Percentiles rank a stretch among this genome's conserved stretches.
These are phyloP conservation scores for Lepidocolaptes lacrymiger DNA, from an alignment of 2,797 vertebrate species.

Conservation along the genomic window DNA sequence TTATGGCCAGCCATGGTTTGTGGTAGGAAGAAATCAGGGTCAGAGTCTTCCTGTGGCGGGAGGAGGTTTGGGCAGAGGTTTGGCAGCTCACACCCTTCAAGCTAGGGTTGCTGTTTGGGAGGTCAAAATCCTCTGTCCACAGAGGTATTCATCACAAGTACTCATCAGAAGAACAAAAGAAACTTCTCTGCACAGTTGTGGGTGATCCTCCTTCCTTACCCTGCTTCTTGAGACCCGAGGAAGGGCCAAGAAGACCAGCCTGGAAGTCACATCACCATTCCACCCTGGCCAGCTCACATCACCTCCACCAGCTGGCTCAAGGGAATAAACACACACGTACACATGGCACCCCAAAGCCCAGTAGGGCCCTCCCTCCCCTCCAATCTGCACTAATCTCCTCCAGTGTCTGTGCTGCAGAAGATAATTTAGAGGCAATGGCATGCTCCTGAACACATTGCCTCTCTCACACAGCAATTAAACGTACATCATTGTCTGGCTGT, in stretches of 20 bases:
- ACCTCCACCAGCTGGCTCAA: background rate
- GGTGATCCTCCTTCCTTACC: rapidly evolving
- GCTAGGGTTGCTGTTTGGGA: background rate
- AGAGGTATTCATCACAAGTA: background rate
- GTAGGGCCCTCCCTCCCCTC: background rate
- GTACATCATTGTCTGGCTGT: conserved; percentile 41
- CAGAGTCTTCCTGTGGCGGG: background rate
- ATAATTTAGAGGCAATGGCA: conserved; percentile 29
- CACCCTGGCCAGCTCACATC: background rate
- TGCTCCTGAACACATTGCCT: background rate
- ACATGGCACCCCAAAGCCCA: background rate
- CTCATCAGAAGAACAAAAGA: background rate
- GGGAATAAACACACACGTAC: background rate
- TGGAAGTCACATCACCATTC: background rate
- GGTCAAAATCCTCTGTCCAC: background rate
- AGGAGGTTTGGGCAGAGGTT: background rate
- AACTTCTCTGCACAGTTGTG: background rate
- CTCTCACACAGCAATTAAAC: conserved; percentile 55
- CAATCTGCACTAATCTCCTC: conserved; percentile 29
- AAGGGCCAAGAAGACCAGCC: background rate
- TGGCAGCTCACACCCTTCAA: background rate
- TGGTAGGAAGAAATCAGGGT: background rate
- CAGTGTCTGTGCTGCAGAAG: background rate
- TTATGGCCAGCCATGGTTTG: background rate
- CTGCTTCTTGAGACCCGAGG: background rate